These are phyloP conservation scores for Aramus guarauna DNA, from an alignment of 2,113 vertebrate species.

Conservation along the genomic window DNA sequence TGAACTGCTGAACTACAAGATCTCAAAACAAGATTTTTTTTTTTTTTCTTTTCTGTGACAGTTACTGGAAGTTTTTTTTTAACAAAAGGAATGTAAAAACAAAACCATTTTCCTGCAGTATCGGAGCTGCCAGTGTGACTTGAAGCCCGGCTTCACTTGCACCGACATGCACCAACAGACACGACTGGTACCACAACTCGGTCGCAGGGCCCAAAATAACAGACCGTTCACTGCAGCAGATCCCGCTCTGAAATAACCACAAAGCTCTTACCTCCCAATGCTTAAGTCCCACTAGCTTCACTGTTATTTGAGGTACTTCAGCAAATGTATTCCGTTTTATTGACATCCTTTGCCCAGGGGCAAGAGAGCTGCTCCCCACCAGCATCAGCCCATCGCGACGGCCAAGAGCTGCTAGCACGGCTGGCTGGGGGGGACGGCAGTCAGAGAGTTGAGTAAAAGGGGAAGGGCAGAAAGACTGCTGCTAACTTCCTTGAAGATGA, in stretches of 20 bases:
- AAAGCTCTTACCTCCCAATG: slow-evolving; percentile 73
- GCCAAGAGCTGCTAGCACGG: not conserved
- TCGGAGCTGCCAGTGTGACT: not conserved
- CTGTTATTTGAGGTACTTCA: slow-evolving; percentile 73
- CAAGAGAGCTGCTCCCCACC: not conserved
- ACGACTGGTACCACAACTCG: rapidly evolving
- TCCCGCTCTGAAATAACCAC: not conserved
- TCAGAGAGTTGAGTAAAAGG: slow-evolving; percentile 58
- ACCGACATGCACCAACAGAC: rapidly evolving
- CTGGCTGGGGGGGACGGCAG: not conserved
- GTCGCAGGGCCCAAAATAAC: rapidly evolving
- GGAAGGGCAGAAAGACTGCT: slow-evolving; percentile 41
- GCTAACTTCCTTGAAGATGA: slow-evolving; percentile 56
- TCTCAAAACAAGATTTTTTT: not conserved
- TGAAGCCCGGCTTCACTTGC: not conserved
- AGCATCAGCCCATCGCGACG: not conserved
- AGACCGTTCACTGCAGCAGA: not conserved
- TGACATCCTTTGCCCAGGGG: slow-evolving; percentile 64
- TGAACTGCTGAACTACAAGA: not conserved
- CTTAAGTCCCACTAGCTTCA: slow-evolving; percentile 67
- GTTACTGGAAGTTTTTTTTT: not conserved
- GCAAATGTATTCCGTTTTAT: slow-evolving; percentile 70
- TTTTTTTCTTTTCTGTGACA: not conserved
- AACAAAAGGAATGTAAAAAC: not conserved
- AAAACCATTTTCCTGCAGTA: not conserved